Conservation (phyloP, 1,140 invertebrate genomes). For the Arctopsyche grandis region DNA sequence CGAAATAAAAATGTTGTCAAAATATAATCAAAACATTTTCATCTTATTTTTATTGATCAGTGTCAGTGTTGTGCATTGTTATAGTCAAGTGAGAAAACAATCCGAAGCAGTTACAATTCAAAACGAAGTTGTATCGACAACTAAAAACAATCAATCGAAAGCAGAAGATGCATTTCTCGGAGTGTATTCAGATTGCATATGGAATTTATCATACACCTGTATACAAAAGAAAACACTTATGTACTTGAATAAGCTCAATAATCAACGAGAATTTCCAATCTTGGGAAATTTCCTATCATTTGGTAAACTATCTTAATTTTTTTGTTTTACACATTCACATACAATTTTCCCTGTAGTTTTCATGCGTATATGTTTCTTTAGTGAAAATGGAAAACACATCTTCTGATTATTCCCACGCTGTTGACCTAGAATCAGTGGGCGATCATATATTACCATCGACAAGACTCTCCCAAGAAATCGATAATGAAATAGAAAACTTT, state of each 20-base stretch:
- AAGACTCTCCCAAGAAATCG: slow-evolving; percentile 61
- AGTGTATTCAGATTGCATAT: slow-evolving; percentile 64
- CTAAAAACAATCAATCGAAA: slow-evolving; percentile 36
- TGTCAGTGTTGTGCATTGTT: slow-evolving; percentile 21
- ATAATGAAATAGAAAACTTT: slow-evolving; percentile 66
- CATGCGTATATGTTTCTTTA: slow-evolving; percentile 15
- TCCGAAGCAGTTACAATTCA: slow-evolving; percentile 30
- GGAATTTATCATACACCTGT: slow-evolving; percentile 65
- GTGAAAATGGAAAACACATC: slow-evolving; percentile 12
- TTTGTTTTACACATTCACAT: background rate
- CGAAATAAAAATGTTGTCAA: background rate
- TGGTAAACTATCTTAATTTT: slow-evolving; percentile 58
- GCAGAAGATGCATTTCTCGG: slow-evolving; percentile 59
- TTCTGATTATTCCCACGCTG: background rate
- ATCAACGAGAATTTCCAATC: slow-evolving; percentile 65
- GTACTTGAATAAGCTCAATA: slow-evolving; percentile 65
- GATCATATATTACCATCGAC: slow-evolving; percentile 13
- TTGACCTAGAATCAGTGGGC: slow-evolving; percentile 8
- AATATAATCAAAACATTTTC: background rate
- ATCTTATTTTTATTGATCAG: background rate
- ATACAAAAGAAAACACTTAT: slow-evolving; percentile 65
- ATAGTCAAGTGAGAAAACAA: slow-evolving; percentile 43
- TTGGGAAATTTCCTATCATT: slow-evolving; percentile 67
- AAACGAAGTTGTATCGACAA: background rate
- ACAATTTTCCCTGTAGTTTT: slow-evolving; percentile 1